A percentile compares a stretch with the other conserved stretches of the same genome.
Conservation (phyloP, 92 coral and sea anemone genomes). For the Zoanthus gigantus region DNA sequence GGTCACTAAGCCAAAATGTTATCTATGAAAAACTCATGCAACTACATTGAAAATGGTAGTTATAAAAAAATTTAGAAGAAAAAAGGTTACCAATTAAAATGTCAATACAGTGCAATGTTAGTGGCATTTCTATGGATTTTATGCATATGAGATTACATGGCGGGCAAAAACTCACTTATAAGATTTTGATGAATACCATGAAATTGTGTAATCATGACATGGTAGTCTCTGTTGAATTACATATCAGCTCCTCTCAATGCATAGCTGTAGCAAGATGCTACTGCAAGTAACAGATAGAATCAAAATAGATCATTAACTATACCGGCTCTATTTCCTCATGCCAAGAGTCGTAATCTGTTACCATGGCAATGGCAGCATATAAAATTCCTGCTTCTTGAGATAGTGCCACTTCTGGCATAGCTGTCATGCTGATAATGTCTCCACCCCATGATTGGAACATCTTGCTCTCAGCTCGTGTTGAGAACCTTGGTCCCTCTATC, state of each 20-base stretch:
- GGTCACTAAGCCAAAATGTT: too few species aligned
- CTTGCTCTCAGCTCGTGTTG: constrained; percentile 97
- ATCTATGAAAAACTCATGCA: too few species aligned
- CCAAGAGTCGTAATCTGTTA: constrained; percentile 99
- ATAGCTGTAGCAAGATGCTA: neutral
- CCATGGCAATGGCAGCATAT: constrained; percentile 97
- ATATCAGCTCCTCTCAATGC: neutral
- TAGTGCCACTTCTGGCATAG: constrained; percentile 96
- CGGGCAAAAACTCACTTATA: too few species aligned
- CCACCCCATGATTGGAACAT: constrained; percentile 98
- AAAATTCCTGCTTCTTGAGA: constrained; percentile 96
- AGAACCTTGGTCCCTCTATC: constrained; percentile 96
- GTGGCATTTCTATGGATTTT: too few species aligned
- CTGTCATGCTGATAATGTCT: constrained; percentile 95
- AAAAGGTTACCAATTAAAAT: too few species aligned
- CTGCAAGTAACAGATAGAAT: neutral
- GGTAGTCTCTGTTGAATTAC: too few species aligned
- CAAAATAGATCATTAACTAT: constrained; percentile 20
- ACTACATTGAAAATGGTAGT: too few species aligned
- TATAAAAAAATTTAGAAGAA: too few species aligned
- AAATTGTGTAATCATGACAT: too few species aligned
- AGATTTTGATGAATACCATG: too few species aligned
- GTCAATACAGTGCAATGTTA: too few species aligned
- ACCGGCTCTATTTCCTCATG: constrained; percentile 89
- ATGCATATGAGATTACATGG: too few species aligned